Base-by-base conservation (phyloP, 1,140 invertebrate genomes). In the Habropoda laboriosa region DNA sequence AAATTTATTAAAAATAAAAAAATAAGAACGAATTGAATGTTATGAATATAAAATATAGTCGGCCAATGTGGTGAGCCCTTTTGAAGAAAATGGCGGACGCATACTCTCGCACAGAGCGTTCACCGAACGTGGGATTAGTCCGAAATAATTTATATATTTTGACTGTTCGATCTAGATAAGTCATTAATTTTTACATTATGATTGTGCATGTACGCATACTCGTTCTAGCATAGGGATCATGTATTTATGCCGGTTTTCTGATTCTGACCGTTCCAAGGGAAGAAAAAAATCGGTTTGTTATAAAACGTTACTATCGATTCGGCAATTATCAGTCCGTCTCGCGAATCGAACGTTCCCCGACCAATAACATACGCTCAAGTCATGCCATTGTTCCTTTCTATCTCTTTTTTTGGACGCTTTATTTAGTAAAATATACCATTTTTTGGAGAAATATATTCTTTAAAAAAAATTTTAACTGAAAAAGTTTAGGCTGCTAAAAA, bases 41-140 rank as follows among this genome's bases (percentile, higher is more conserved):
- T 68, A 76, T 45, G 55, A 81, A 76, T 73, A 38, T 61, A 60
- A 79, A 75, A 51, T 60, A 64, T 78, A 76, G 57, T 32, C 47
- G 47, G 27, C 53, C 71, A 85, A 80, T 85, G 82, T 73, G 71
- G 57, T 87, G 63, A 79, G 90, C 90, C 89, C 89, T 91, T 91
- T 82, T 82, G 82, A 89, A 91, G 90, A 91, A 91, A 91, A 91
- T 91, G 90, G 90, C 90, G 89, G 90, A 90, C 85, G 83, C 79
- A 86, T 83, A 88, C 83, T 84, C 79, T 80, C 55, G 42, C 81
- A 88, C 85, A 88, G 87, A 88, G 85, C 87, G 84, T 82, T 88
- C 82, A 79, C 66, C 64, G 72, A 81, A 84, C 79, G 86, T 79
- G 80, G n/a, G 80, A 89, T 89, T 88, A 85, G 66, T 80, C 64